Evolutionary conservation across 2,113 vertebrate genomes (phyloP), one percentile per base, ranked within the genome.

Genomic region (Elanoides forficatus): DNA sequence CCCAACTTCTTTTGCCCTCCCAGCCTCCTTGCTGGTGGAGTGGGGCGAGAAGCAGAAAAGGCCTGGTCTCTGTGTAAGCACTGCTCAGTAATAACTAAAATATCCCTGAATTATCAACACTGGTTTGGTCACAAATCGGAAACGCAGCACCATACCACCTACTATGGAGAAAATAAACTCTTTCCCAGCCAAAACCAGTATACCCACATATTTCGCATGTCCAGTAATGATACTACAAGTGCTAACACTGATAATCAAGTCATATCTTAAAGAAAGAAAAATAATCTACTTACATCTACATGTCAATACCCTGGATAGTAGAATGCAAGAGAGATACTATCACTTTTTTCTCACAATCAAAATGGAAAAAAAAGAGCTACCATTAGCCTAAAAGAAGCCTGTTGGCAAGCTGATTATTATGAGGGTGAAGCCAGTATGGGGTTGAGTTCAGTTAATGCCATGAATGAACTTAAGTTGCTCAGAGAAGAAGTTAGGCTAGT

Each of bases 1-100:
- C 6, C 45, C 30, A 40, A 6, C 27, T 60, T 68, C 22, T 76
- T 22, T 15, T 50, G 21, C 30, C 36, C 26, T 16, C 27, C 16
- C 48, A 63, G 29, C 40, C 0, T 1, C 3, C 19, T 16, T 4
- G 0, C n/a, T 60, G 47, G 23, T 21, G 4, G 20, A 22, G 22
- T 26, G 43, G 18, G 4, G 14, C 65, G 58, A 58, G 47, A 63
- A 86, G 23, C 3, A 83, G 21, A 67, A 83, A 38, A 75, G 16
- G 22, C 32, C 52, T 58, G 34, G 42, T 17, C 6, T 21, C 59
- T 74, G 26, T 30, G 22, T 48, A 32, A 85, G 50, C 43, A 36
- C 42, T 47, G 21, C 47, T 91, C 58, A 52, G 45, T 23, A 78
- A 4, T 60, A 73, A 22, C 42, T 13, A 22, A 93, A 71, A 55